Conservation (phyloP, 2,888 invertebrate genomes). For the Physocephala rufipes region DNA sequence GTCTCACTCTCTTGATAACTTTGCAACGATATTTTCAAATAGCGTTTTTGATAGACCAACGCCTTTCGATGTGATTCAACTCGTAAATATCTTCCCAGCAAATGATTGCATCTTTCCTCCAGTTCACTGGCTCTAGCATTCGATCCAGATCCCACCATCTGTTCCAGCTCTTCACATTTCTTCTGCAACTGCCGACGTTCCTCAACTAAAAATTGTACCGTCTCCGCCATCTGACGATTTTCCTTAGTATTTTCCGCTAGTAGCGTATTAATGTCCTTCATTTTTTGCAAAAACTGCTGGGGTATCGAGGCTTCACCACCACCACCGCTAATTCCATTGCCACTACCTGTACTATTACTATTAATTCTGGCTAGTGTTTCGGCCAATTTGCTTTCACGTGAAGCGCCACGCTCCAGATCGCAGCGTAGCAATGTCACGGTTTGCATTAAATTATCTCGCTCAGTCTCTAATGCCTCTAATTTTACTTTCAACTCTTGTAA, state of each 20-base stretch:
- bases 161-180: slow-evolving; percentile 66
- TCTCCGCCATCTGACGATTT: slow-evolving; percentile 68
- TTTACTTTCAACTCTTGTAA: slow-evolving; percentile 58
- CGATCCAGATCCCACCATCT: slow-evolving; percentile 47
- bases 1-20: slow-evolving; percentile 64
- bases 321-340: slow-evolving; percentile 45
- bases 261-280: slow-evolving; percentile 68
- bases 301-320: slow-evolving; percentile 59
- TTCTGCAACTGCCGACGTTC: slow-evolving; percentile 68
- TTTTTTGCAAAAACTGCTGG: slow-evolving; percentile 64
- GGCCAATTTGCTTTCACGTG: slow-evolving; percentile 61
- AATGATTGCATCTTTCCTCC: slow-evolving; percentile 68
- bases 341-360: slow-evolving; percentile 48
- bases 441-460: slow-evolving; percentile 56
- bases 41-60: slow-evolving; percentile 89
- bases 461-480: slow-evolving; percentile 52
- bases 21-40: slow-evolving; percentile 75
- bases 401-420: slow-evolving; percentile 62
- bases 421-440: slow-evolving; percentile 57
- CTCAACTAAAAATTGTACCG: slow-evolving; percentile 63
- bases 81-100: slow-evolving; percentile 76
- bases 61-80: slow-evolving; percentile 89
- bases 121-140: slow-evolving; percentile 57
- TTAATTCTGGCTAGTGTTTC: slow-evolving; percentile 56
- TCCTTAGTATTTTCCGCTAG: slow-evolving; percentile 68